Base-by-base conservation (phyloP, 2,113 vertebrate species). In the Neodon shergylaensis region DNA sequence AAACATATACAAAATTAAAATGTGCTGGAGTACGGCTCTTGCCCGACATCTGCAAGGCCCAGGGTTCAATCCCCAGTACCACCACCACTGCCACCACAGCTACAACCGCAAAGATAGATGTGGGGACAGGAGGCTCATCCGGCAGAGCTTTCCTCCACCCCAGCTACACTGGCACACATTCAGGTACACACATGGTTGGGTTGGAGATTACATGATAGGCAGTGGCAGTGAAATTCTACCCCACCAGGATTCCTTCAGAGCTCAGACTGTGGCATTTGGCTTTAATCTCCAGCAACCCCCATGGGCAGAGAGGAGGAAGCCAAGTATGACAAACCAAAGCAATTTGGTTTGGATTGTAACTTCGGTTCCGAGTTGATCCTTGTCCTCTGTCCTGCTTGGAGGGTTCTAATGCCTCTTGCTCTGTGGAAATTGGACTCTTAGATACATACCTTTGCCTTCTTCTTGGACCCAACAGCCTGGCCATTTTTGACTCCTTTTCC, bases 101-200 rank as follows among this genome's bases (percentile, higher is more conserved):
- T n/a, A 39, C 54, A 10, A 61, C 21, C 0, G n/a, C 8, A 4
- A 36, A 86, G 42, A 68, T 2, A 14, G 31, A 22, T 4, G 28
- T 24, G 17, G 16, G 39, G 1, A 58, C 7, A 44, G 65, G 72
- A 28, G 7, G 19, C 49, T 49, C 24, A 26, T 21, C 8, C 16
- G 16, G 36, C 11, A 42, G 63, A 63, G 28, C 33, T 21, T 78
- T 73, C 63, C 73, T 61, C 28, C 28, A 6, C 14, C 1, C 0
- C 2, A 5, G 28, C 9, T 21, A 0, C 28, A 11, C 0, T 17
- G 7, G 36, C 12, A 5, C 52, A 7, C 66, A 7, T 52, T 58
- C 70, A 63, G 17, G 47, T 39, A 0, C 24, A 14, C 8, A 0
- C 0, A 1, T 61, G n/a, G 12, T 7, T 31, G 10, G 49, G 21